Conservation (phyloP, 1,140 invertebrate species). For the Aphidius ervi region DNA sequence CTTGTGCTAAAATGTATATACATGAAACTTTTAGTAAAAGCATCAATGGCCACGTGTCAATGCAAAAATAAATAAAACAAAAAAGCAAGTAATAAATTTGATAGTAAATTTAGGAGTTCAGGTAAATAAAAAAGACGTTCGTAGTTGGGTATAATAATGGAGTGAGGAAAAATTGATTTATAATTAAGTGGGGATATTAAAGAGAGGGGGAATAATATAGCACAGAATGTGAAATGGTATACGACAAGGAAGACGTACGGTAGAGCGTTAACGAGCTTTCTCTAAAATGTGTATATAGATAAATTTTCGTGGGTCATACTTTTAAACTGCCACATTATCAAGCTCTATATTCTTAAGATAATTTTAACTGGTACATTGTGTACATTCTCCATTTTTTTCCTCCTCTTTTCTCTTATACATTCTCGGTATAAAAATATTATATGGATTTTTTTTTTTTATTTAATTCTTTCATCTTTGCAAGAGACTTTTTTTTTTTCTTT, state of each 20-base stretch:
- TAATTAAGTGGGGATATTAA: neutral
- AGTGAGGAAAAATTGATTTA: neutral
- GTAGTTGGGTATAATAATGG: no score
- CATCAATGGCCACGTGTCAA: no score
- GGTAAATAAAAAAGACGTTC: no score
- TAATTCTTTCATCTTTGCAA: neutral
- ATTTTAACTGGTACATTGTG: slow-evolving; percentile 4
- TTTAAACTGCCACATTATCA: slow-evolving; percentile 18
- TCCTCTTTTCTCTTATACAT: neutral
- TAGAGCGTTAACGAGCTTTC: slow-evolving; percentile 18
- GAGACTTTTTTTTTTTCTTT: no score
- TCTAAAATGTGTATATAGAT: neutral
- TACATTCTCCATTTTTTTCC: neutral
- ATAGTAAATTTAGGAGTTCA: no score
- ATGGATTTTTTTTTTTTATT: slow-evolving; percentile 5
- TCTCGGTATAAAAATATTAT: neutral
- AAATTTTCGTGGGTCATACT: slow-evolving; percentile 5
- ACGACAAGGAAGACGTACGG: neutral
- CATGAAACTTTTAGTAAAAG: no score
- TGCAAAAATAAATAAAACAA: neutral
- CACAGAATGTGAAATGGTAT: neutral
- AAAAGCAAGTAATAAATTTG: neutral
- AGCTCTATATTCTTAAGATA: slow-evolving; percentile 13
- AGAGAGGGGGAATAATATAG: neutral
- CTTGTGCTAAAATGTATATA: no score